Base-by-base conservation (phyloP, 2,113 vertebrate genomes). In the Dermatemys mawii region DNA sequence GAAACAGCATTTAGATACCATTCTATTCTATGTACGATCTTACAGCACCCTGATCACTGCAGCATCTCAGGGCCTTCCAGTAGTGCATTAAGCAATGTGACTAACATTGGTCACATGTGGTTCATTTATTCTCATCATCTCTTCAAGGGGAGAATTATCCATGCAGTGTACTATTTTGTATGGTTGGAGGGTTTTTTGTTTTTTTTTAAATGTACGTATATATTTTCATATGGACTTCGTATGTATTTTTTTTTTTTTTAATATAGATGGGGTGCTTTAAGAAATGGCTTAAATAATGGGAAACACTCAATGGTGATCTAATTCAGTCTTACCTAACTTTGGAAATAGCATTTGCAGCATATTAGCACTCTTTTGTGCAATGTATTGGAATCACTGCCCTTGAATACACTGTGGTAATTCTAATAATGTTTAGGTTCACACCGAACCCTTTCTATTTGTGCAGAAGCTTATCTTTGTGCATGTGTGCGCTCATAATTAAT, bases 291-390 rank as follows among this genome's bases (percentile, higher is more conserved):
- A 44, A 41, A 54, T 87, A 94, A 87, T 87, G 26, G 22, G 83
- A 38, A 2, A 0, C 2, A 91, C 50, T 11, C 0, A 2, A n/a
- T 1, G 0, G 16, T 22, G 9, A 76, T 5, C 29, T 44, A 63
- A 24, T 6, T 2, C 35, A 21, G 73, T 6, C 2, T 19, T 29
- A 50, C 2, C 1, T 46, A 57, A 86, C 63, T 35, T 41, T 2
- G 53, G 94, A 78, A 93, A 94, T 9, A 67, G 38, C 3, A 2
- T 46, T 76, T 44, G 73, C 26, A 76, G 41, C 44, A 46, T 14
- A 44, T 17, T 2, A 13, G 63, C 49, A 35, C 44, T 50, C n/a
- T 78, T 73, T 88, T 75, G 5, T 35, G 92, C 7, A n/a, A 76
- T 32, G 17, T 38, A 12, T 41, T 76, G 7, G 22, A 46, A 78